Evolutionary conservation across 2,113 vertebrate species (phyloP), one percentile per base, ranked within the genome.

Genomic region (Ceratotherium simum): DNA sequence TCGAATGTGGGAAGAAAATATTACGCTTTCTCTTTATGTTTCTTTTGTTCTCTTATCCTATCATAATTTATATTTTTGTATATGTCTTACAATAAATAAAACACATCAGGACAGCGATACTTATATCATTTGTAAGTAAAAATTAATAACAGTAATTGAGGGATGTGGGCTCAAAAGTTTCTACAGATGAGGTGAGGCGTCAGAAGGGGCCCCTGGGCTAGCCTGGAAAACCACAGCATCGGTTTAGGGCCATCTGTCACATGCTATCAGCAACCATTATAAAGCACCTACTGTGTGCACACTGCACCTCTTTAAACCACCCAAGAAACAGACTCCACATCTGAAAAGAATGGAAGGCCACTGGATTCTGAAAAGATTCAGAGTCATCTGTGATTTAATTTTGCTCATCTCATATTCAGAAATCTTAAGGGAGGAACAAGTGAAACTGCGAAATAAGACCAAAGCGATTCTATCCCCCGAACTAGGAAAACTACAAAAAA

Each of bases 171-270:
- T 62, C 48, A 48, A 42, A 84, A 33, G 39, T 33, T 33, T 67
- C 94, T 39, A 67, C 20, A 2, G 20, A 51, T 16, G n/a, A 58
- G 31, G 13, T 4, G 4, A 92, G 25, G 23, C 13, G 17, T 23
- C 56, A 8, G 33, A 67, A 29, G 18, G 17, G n/a, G 42, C 56
- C 31, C 5, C 3, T 0, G 8, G 20, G 23, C 33, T 11, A 2
- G 11, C 31, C 72, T 9, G 9, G 48, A 51, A 82, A 7, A 27
- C 67, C 60, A 17, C 10, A 21, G 33, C 60, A 8, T 5, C 39
- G 6, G 2, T 11, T 8, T 60, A 16, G 70, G 29, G 29, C 9
- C 5, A 0, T 9, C 64, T 0, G 7, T 12, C 21, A 13, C 0
- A 0, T 0, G 13, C 64, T 16, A 0, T 31, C 18, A 27, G 81